Evolutionary conservation across 2,888 invertebrate species (phyloP).

Genomic region (Aphrophora alni): DNA sequence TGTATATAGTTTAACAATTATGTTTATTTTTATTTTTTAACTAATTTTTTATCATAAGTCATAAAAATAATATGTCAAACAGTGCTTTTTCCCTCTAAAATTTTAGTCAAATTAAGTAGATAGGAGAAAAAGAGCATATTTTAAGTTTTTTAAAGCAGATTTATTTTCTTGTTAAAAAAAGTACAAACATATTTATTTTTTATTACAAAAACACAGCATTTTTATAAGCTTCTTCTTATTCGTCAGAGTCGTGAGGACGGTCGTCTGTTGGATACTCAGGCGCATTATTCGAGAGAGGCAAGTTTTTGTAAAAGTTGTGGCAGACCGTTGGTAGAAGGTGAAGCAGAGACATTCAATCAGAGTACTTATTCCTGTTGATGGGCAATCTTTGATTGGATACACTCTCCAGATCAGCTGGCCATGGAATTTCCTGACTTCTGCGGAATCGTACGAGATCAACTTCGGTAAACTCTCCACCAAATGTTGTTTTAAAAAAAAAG

Average conservation of each 20-base stretch:
- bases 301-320: slow-evolving; percentile 7
- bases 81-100: too few relatives aligned
- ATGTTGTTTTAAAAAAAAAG: background rate
- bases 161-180: too few relatives aligned
- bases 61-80: too few relatives aligned
- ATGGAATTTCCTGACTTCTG: slow-evolving; percentile 3
- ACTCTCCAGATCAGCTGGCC: background rate
- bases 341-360: slow-evolving; percentile 9
- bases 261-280: slow-evolving; percentile 17
- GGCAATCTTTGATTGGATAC: slow-evolving; percentile 6
- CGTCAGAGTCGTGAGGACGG: background rate
- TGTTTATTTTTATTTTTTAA: too few relatives aligned
- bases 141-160: too few relatives aligned
- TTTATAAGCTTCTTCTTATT: too few relatives aligned
- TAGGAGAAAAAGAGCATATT: too few relatives aligned
- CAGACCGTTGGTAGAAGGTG: slow-evolving; percentile 11
- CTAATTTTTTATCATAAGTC: too few relatives aligned
- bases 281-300: slow-evolving; percentile 8
- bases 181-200: too few relatives aligned
- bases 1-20: too few relatives aligned
- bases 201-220: too few relatives aligned
- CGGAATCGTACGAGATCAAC: background rate
- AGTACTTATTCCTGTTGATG: slow-evolving; percentile 9
- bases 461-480: background rate
- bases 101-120: too few relatives aligned